Evolutionary conservation across 2,113 vertebrate species (phyloP).

Genomic region (Rhineura floridana): DNA sequence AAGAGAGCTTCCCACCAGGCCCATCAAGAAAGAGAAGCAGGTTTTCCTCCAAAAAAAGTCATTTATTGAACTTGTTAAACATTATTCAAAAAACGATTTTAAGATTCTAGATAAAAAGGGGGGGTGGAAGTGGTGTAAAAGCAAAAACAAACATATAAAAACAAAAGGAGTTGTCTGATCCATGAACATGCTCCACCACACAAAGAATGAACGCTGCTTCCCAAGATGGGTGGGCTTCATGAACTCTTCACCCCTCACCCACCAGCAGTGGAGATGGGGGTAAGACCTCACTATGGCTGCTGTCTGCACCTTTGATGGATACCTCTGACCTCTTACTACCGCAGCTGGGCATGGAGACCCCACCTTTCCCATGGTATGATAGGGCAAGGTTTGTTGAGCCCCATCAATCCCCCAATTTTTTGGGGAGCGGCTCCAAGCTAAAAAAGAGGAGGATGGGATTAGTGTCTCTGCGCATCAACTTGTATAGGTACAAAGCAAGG

Average conservation of each 20-base stretch:
- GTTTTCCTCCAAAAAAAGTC: constrained; percentile 75
- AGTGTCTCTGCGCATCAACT: not conserved
- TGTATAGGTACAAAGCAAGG: not conserved
- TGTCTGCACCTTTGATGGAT: not conserved
- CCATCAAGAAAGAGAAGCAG: not conserved
- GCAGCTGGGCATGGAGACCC: not conserved
- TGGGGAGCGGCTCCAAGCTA: not conserved
- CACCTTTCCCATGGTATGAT: not conserved
- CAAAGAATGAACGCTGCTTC: not conserved
- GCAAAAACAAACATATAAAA: constrained; percentile 56
- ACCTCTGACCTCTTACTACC: not conserved
- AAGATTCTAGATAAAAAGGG: constrained; percentile 78
- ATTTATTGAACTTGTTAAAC: constrained; percentile 79
- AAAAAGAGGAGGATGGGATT: constrained; percentile 6
- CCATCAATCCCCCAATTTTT: not conserved
- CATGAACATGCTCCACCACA: constrained; percentile 30
- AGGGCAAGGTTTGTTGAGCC: not conserved
- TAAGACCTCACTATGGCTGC: not conserved
- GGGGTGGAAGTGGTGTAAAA: constrained; percentile 58
- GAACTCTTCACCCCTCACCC: not conserved
- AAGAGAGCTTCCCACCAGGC: rapidly evolving
- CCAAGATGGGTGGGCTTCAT: not conserved
- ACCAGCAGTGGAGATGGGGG: not conserved
- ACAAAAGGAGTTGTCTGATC: constrained; percentile 11
- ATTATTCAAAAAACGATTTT: constrained; percentile 76